Conservation (phyloP, 1,140 invertebrate species). For the Muscidifurax raptorellus region DNA sequence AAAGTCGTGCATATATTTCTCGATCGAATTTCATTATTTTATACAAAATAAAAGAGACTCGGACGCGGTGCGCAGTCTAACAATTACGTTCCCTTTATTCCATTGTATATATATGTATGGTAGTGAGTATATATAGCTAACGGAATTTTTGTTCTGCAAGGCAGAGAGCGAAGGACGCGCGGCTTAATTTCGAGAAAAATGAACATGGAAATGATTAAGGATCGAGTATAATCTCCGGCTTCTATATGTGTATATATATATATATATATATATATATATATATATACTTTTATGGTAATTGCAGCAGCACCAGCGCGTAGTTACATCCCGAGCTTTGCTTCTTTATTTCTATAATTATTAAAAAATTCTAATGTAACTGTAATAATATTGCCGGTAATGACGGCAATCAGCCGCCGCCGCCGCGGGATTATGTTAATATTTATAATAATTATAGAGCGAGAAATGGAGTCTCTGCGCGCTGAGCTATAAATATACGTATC, state of each 20-base stretch:
- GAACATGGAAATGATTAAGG: constrained; percentile 47
- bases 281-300: constrained; percentile 48
- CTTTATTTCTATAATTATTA: constrained; percentile 50
- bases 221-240: constrained; percentile 34
- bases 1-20: constrained; percentile 36
- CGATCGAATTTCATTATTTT: constrained; percentile 39
- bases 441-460: constrained; percentile 45
- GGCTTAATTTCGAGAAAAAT: constrained; percentile 8
- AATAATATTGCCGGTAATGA: constrained; percentile 50
- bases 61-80: neutral
- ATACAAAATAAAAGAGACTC: neutral
- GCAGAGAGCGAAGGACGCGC: neutral
- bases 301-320: neutral
- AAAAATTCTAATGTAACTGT: constrained; percentile 52
- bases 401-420: constrained; percentile 23
- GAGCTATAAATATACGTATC: neutral
- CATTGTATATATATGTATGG: too few relatives aligned
- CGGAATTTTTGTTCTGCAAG: constrained; percentile 20
- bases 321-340: neutral
- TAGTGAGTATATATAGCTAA: neutral
- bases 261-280: too few relatives aligned
- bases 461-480: neutral
- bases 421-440: constrained; percentile 47
- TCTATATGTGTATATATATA: too few relatives aligned
- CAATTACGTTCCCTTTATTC: neutral